Conservation (phyloP, 2,797 vertebrate genomes). For the Cheirogaleus major region DNA sequence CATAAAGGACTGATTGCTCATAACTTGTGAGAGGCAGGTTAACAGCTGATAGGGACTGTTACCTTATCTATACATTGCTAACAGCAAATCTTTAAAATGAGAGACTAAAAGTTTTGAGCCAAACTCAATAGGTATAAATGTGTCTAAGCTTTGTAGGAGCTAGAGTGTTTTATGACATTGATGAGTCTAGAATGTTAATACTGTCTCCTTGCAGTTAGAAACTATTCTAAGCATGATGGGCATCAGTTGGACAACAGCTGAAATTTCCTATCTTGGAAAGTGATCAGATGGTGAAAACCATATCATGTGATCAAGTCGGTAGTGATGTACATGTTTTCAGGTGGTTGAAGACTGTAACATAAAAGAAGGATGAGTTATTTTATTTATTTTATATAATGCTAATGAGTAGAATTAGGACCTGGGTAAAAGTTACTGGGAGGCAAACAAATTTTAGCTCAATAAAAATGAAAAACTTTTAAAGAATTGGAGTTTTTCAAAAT, state of each 20-base stretch:
- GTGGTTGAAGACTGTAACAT: not conserved
- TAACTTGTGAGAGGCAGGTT: not conserved
- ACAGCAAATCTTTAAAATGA: conserved; percentile 8
- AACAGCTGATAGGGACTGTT: not conserved
- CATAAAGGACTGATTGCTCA: not conserved
- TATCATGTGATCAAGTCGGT: not conserved
- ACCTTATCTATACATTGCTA: not conserved
- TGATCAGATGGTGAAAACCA: not conserved
- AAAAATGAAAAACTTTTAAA: conserved; percentile 21
- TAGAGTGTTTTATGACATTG: not conserved
- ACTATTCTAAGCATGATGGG: not conserved
- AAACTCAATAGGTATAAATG: not conserved
- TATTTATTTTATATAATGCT: not conserved
- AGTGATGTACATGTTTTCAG: not conserved
- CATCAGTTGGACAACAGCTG: not conserved
- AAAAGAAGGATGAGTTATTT: not conserved
- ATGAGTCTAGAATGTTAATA: not conserved
- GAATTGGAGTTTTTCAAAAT: not conserved
- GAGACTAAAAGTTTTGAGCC: not conserved
- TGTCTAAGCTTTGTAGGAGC: not conserved
- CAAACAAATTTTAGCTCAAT: not conserved
- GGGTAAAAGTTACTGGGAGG: not conserved
- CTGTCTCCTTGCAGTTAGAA: not conserved
- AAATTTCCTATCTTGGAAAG: not conserved
- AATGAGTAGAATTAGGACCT: not conserved